These are phyloP conservation scores for Perca fluviatilis DNA, from an alignment of 2,113 vertebrate genomes.

Conservation along the genomic window DNA sequence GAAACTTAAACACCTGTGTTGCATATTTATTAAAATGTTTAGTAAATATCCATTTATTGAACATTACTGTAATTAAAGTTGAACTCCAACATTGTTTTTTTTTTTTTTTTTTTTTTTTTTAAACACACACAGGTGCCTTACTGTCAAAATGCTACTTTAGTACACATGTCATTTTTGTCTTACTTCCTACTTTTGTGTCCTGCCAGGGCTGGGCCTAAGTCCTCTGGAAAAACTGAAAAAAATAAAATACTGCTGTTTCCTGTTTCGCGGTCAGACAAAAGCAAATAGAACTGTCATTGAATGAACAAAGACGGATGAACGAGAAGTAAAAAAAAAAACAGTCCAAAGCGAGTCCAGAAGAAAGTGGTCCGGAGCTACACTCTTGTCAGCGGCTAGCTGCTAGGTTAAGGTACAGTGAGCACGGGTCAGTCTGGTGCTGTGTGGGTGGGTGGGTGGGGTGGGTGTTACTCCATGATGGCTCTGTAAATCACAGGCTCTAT, in stretches of 20 bases:
- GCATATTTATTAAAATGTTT: slow-evolving; percentile 40
- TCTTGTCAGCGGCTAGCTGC: slow-evolving; percentile 57
- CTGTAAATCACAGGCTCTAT: slow-evolving; percentile 98
- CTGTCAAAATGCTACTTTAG: slow-evolving; percentile 33
- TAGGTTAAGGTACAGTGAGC: slow-evolving; percentile 53
- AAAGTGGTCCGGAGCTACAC: slow-evolving; percentile 47
- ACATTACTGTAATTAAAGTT: slow-evolving; percentile 4
- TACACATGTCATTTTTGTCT: slow-evolving; percentile 30
- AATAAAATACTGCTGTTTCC: slow-evolving; percentile 23
- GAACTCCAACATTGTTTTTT: neutral
- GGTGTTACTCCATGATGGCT: slow-evolving; percentile 96
- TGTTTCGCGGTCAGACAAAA: slow-evolving; percentile 5
- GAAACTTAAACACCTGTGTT: slow-evolving; percentile 1
- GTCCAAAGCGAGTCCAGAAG: slow-evolving; percentile 40
- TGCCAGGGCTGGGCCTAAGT: neutral
- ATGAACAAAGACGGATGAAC: neutral
- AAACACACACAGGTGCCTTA: too few species aligned
- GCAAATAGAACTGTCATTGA: slow-evolving; percentile 1
- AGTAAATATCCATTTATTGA: slow-evolving; percentile 10
- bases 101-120: too few species aligned
- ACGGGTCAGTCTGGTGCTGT: slow-evolving; percentile 66
- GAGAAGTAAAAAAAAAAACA: slow-evolving; percentile 17
- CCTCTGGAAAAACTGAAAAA: neutral
- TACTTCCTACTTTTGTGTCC: slow-evolving; percentile 32
- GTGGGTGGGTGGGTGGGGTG: neutral